These are phyloP conservation scores for Parasteatoda tepidariorum DNA, from an alignment of 1,140 invertebrate species.

Conservation along the genomic window DNA sequence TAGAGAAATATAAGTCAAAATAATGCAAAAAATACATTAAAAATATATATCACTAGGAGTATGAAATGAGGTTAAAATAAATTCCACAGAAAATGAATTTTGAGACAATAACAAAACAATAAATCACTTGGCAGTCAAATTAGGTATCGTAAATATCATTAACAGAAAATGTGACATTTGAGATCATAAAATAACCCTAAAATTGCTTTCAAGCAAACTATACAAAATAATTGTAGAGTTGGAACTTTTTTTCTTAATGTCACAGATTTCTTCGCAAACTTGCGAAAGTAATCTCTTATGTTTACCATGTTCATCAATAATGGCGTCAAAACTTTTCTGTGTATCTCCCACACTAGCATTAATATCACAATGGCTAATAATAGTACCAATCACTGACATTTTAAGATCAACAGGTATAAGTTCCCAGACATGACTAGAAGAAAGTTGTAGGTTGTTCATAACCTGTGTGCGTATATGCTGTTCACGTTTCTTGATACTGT, in stretches of 20 bases:
- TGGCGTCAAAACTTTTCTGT: conserved; percentile 25
- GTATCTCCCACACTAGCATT: conserved; percentile 20
- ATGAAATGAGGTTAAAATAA: too few relatives aligned
- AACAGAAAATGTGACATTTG: too few relatives aligned
- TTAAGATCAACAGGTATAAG: conserved; percentile 45
- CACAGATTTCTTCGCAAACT: conserved; percentile 54
- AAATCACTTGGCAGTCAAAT: too few relatives aligned
- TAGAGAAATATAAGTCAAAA: too few relatives aligned
- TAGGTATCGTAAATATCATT: too few relatives aligned
- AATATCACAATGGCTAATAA: conserved; percentile 45
- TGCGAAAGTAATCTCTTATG: conserved; percentile 41
- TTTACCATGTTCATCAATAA: conserved; percentile 16
- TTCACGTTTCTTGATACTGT: conserved; percentile 36
- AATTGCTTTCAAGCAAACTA: conserved; percentile 47
- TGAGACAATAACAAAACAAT: too few relatives aligned
- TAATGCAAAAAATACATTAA: too few relatives aligned
- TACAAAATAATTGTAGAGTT: conserved; percentile 45
- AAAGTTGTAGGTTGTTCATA: conserved; percentile 4
- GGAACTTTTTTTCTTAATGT: conserved; percentile 34
- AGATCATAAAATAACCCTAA: conserved; percentile 27
- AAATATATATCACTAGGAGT: too few relatives aligned
- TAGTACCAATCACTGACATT: conserved; percentile 39
- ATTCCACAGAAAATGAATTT: too few relatives aligned
- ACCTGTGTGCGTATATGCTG: conserved; percentile 44
- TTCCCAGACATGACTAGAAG: conserved; percentile 42